Conservation (phyloP, 2,888 invertebrate genomes). For the Agrypnus murinus region DNA sequence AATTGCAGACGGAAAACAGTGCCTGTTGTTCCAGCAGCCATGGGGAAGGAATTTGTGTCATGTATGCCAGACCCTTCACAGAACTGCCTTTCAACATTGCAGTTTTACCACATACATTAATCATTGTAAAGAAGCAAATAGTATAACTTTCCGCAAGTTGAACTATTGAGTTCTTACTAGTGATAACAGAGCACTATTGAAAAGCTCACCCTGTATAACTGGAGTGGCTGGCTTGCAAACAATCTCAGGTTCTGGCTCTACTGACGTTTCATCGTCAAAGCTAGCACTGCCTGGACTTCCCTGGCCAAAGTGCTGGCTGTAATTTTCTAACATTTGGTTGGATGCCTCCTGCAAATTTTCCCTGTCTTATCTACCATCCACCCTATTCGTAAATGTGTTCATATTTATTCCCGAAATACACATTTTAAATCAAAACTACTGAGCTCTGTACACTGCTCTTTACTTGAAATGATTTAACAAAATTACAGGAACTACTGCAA, state of each 20-base stretch:
- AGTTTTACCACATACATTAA: conserved; percentile 48
- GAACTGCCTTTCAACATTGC: conserved; percentile 58
- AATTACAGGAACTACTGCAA: conserved; percentile 15
- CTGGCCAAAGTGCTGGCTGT: conserved; percentile 66
- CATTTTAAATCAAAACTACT: conserved; percentile 32
- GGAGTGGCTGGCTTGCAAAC: conserved; percentile 65
- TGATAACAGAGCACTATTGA: conserved; percentile 58
- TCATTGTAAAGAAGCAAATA: conserved; percentile 38
- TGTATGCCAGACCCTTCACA: conserved; percentile 65
- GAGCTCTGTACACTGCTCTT: conserved; percentile 1
- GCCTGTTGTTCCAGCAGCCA: conserved; percentile 75
- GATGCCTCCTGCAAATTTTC: conserved; percentile 71
- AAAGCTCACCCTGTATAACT: conserved; percentile 68
- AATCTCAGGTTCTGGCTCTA: conserved; percentile 63
- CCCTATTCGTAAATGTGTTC: conserved; percentile 32
- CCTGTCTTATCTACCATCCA: conserved; percentile 60
- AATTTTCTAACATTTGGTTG: conserved; percentile 70
- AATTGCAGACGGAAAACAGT: conserved; percentile 88
- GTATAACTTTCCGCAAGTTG: conserved; percentile 35
- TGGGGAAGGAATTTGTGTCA: conserved; percentile 67
- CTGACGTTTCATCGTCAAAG: conserved; percentile 66
- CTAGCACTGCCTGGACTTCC: conserved; percentile 67
- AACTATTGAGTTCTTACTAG: conserved; percentile 42
- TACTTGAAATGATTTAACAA: conserved; percentile 3
- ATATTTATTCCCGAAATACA: conserved; percentile 42